A percentile compares a stretch with the other conserved stretches of the same genome.
phyloP scores from a whole-genome alignment of 2,888 invertebrate genomes.

The Pseudoips prasinana region DNA sequence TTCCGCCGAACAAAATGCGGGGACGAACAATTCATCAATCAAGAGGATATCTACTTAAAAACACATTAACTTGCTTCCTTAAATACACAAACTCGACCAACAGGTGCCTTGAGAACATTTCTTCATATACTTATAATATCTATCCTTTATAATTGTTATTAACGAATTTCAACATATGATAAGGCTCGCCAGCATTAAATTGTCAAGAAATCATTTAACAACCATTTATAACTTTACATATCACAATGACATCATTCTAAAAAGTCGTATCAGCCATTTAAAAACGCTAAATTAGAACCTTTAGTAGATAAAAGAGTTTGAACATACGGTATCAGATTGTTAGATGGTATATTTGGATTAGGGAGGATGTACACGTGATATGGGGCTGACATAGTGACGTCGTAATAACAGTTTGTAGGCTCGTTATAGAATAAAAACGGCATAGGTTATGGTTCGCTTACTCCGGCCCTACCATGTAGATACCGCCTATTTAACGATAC shows the following conservation, averaged over 20 bases:
- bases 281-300: conserved; percentile 40
- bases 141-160: conserved; percentile 62
- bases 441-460: conserved; percentile 69
- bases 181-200: conserved; percentile 66
- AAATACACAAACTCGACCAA: conserved; percentile 47
- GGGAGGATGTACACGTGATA: conserved; percentile 76
- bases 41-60: conserved; percentile 76
- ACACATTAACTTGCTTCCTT: conserved; percentile 59
- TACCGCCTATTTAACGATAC: conserved; percentile 63
- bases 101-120: conserved; percentile 42
- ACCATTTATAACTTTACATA: conserved; percentile 65
- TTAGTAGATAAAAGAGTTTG: conserved; percentile 43
- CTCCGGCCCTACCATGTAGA: conserved; percentile 51
- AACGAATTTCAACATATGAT: conserved; percentile 55
- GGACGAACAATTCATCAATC: conserved; percentile 70
- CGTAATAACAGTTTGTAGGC: conserved; percentile 72
- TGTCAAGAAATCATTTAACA: conserved; percentile 70
- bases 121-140: conserved; percentile 44
- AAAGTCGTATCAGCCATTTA: conserved; percentile 36
- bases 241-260: conserved; percentile 29
- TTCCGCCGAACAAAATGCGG: conserved; percentile 50
- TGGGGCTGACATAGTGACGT: conserved; percentile 75
- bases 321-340: conserved; percentile 67
- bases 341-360: conserved; percentile 52
- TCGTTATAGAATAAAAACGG: conserved; percentile 75